Base-by-base conservation (phyloP, 2,888 invertebrate genomes). In the Leptinotarsa juncta region DNA sequence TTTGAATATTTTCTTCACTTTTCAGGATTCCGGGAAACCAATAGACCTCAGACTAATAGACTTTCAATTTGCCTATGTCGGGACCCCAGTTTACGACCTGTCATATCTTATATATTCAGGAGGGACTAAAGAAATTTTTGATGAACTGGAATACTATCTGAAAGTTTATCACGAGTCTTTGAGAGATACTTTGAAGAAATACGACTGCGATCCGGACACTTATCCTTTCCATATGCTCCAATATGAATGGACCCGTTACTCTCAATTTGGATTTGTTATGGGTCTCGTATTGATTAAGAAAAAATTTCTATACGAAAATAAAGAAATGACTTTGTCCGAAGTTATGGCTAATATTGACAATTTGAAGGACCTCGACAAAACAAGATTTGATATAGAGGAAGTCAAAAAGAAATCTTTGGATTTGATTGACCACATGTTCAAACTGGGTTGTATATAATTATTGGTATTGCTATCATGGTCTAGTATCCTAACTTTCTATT, bases 61-160 rank as follows among this genome's bases (percentile, higher is more conserved):
- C 57, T 79, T 77, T 12, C 79, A 79, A 73, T 5, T 72, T 5
- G 16, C 48, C 4, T 67, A 57, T 48, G 23, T 65, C 3, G 73
- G 74, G 14, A 57, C 71, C 1, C 84, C 85, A 0, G 84, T 82
- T 4, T 75, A 80, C 49, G 88, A 88, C 72, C 69, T 88, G 55
- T 78, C 84, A 4, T 87, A 87, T 75, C 82, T 84, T 77, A 78
- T 88, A 14, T 86, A 84, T 73, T 83, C 84, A 4, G 84, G 84
- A 50, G 82, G 83, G 12, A 77, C 82, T 3, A 83, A 82, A 65
- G 80, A 83, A 16, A 72, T 83, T 16, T 80, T 86, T 5, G 75
- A 82, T 57, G 77, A 85, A 48, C 82, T 83, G 10, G 82, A 87
- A 42, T 69, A 82, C 23, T 81, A 84, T 42, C 74, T 87, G 12